phyloP scores from a whole-genome alignment of 2,888 invertebrate genomes.

The Electrophaes corylata region DNA sequence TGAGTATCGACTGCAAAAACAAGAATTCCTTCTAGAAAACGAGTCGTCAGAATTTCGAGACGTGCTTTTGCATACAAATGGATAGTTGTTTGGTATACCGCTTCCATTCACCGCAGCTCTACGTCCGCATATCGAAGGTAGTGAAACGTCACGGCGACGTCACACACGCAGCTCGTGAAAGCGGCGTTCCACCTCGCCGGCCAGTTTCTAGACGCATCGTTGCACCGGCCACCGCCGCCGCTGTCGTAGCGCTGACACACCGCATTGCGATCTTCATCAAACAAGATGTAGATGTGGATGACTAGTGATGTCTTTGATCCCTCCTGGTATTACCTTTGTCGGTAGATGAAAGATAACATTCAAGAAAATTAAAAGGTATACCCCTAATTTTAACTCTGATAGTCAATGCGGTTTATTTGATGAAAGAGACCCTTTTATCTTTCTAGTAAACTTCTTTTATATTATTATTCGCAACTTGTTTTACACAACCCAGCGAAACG shows the following conservation, averaged over 20 bases:
- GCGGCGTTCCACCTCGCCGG: slow-evolving; percentile 76
- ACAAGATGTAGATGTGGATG: slow-evolving; percentile 16
- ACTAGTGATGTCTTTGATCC: slow-evolving; percentile 3
- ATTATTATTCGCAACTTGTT: too few species aligned
- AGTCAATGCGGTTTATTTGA: too few species aligned
- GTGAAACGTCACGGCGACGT: slow-evolving; percentile 68
- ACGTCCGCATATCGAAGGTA: slow-evolving; percentile 42
- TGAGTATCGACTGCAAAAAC: not conserved
- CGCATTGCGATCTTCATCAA: slow-evolving; percentile 10
- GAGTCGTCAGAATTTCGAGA: too few species aligned
- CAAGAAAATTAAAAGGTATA: not conserved
- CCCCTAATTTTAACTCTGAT: too few species aligned
- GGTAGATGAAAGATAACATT: not conserved
- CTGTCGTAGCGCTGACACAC: slow-evolving; percentile 21
- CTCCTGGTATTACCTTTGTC: too few species aligned
- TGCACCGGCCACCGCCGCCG: slow-evolving; percentile 7
- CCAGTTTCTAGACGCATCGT: slow-evolving; percentile 65
- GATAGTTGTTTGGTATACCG: not conserved
- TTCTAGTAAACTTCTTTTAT: too few species aligned
- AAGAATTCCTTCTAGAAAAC: not conserved
- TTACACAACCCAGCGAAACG: too few species aligned
- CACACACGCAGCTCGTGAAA: slow-evolving; percentile 62
- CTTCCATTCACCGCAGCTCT: slow-evolving; percentile 41
- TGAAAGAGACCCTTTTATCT: too few species aligned
- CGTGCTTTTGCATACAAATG: not conserved